A percentile compares a stretch with the other conserved stretches of the same genome.
These are phyloP conservation scores for Neoniphon sammara DNA, from an alignment of 2,797 vertebrate species.

Conservation along the genomic window DNA sequence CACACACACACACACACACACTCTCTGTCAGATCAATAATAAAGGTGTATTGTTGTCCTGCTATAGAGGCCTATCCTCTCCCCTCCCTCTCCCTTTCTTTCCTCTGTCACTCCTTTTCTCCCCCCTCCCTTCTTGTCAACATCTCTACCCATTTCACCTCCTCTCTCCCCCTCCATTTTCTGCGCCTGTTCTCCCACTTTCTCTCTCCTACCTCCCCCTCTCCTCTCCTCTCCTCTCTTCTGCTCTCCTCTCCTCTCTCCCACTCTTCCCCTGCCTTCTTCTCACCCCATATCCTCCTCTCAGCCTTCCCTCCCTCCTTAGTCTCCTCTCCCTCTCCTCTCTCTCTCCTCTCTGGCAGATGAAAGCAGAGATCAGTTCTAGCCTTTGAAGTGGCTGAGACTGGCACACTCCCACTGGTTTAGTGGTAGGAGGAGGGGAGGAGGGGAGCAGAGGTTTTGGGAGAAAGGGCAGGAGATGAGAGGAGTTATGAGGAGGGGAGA, in stretches of 20 bases:
- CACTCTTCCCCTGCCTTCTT: constrained; percentile 26
- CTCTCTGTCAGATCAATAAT: constrained; percentile 73
- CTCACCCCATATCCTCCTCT: constrained; percentile 28
- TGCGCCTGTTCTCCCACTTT: constrained; percentile 7
- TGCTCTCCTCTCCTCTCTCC: constrained; percentile 12
- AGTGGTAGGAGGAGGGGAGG: constrained; percentile 59
- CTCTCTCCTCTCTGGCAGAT: constrained; percentile 69
- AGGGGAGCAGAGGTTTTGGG: constrained; percentile 72
- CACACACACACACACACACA: constrained; percentile 39
- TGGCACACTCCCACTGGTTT: constrained; percentile 77
- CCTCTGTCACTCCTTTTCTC: constrained; percentile 42
- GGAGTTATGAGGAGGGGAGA: constrained; percentile 58
- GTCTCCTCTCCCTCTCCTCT: constrained; percentile 1
- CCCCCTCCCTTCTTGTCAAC: constrained; percentile 41
- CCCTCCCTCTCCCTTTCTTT: constrained; percentile 36
- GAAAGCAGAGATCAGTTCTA: constrained; percentile 77
- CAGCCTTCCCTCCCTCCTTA: background rate
- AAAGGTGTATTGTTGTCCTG: constrained; percentile 74
- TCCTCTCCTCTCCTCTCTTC: constrained; percentile 15
- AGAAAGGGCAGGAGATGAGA: constrained; percentile 75
- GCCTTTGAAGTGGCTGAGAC: constrained; percentile 79
- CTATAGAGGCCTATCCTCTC: constrained; percentile 54
- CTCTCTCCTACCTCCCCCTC: constrained; percentile 24
- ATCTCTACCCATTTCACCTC: constrained; percentile 12
- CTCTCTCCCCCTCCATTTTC: constrained; percentile 15